Evolutionary conservation across 2,797 vertebrate genomes (phyloP).

Genomic region (Delichon dasypus): DNA sequence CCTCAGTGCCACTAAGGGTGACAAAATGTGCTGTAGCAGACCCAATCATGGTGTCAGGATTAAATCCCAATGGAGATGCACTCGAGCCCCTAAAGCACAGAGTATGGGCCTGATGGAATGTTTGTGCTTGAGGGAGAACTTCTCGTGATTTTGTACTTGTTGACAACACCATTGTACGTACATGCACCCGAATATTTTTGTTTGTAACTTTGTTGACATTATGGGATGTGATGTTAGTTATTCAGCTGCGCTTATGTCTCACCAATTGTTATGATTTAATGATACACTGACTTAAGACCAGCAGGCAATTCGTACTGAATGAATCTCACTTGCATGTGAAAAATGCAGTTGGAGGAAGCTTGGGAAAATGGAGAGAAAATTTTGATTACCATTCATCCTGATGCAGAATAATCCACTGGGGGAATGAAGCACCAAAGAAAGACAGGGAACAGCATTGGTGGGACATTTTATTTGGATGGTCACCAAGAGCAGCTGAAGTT

Average conservation of each 20-base stretch:
- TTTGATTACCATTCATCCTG: not conserved
- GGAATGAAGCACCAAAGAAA: not conserved
- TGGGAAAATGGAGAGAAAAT: not conserved
- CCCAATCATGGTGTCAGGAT: not conserved
- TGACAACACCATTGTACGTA: not conserved
- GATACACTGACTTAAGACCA: not conserved
- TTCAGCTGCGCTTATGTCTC: not conserved
- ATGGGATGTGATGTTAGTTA: not conserved
- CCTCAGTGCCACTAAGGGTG: rapidly evolving
- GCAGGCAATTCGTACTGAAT: not conserved
- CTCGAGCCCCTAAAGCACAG: not conserved
- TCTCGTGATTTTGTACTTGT: not conserved
- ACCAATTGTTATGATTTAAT: not conserved
- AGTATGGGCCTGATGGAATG: not conserved
- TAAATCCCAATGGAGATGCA: not conserved
- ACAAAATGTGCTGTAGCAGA: not conserved
- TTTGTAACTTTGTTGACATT: not conserved
- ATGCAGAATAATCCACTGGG: not conserved
- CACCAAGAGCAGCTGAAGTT: not conserved
- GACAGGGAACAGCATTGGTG: not conserved
- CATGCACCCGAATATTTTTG: not conserved
- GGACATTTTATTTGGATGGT: not conserved
- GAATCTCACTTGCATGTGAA: not conserved
- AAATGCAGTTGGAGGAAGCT: not conserved
- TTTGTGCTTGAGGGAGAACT: not conserved